Evolutionary conservation across 2,797 vertebrate species (phyloP), one percentile per base, ranked within the genome.

Genomic region (Eospalax fontanierii): DNA sequence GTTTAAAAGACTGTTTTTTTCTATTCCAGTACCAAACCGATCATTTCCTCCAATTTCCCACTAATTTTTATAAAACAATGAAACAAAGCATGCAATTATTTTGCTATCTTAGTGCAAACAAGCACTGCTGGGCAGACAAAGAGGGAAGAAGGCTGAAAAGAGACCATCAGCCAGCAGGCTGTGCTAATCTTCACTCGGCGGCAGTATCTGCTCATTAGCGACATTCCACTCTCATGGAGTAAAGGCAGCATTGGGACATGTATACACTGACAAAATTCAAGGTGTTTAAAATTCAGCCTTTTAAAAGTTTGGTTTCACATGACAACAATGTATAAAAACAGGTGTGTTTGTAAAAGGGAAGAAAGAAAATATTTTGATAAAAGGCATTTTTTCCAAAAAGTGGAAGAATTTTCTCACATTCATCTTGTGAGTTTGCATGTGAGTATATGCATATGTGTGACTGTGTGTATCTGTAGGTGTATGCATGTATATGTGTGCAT

Each of bases 31-130:
- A 85, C 54, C 83, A 93, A 96, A 89, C 80, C 76, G 92, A 92
- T 95, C 79, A 96, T 96, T 97, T 97, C 63, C 91, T 96, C 70
- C 43, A 94, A 93, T 97, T 96, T 97, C 59, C 74, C 85, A 59
- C 91, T 95, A 95, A 94, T 82, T 97, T 97, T 95, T 95, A 90
- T 93, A 91, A 96, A 96, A 95, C 91, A 91, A 93, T 74, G 71
- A 89, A 30, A 94, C 89, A 93, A 95, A 95, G 71, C 81, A 61
- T 95, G 74, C 78, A 96, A 96, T 97, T 97, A 95, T 94, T 97
- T 96, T 0, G 0, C 43, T 94, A 89, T 96, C 75, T 94, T 70
- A 59, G 50, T 94, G 83, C 86, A 96, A 95, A 94, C 79, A 94
- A 96, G 94, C 75, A 90, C 79, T 80, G 91, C 73, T 43, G n/a